Evolutionary conservation across 2,113 vertebrate species (phyloP).

Genomic region (Clarias batrachus): DNA sequence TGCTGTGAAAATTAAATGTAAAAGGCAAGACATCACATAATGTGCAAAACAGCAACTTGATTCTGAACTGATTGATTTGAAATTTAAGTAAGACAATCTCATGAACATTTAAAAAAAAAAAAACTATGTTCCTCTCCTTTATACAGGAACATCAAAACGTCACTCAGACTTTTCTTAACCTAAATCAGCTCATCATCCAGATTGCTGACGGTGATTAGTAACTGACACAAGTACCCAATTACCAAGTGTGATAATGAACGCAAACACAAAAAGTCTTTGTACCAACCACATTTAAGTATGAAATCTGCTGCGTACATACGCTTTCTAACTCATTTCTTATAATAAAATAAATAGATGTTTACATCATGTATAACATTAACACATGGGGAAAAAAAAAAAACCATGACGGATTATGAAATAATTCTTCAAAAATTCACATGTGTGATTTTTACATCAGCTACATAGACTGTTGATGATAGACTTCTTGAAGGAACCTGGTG

Average conservation of each 20-base stretch:
- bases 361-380: background rate
- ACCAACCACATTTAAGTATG: background rate
- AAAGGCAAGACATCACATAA: background rate
- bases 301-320: background rate
- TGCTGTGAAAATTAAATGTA: background rate
- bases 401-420: background rate
- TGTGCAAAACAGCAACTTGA: background rate
- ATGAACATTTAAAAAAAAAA: background rate
- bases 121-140: too few relatives aligned
- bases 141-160: background rate
- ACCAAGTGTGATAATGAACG: background rate
- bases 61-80: background rate
- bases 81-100: background rate
- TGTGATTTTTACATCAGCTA: background rate
- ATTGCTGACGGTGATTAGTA: background rate
- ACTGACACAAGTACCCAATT: background rate
- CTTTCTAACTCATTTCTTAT: background rate
- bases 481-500: background rate
- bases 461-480: background rate
- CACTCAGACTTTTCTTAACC: background rate
- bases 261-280: background rate
- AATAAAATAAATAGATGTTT: conserved; percentile 35
- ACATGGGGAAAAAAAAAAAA: background rate
- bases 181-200: background rate
- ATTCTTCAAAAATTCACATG: background rate